These are phyloP conservation scores for Serripes groenlandicus DNA, from an alignment of 2,888 invertebrate genomes.

Conservation along the genomic window DNA sequence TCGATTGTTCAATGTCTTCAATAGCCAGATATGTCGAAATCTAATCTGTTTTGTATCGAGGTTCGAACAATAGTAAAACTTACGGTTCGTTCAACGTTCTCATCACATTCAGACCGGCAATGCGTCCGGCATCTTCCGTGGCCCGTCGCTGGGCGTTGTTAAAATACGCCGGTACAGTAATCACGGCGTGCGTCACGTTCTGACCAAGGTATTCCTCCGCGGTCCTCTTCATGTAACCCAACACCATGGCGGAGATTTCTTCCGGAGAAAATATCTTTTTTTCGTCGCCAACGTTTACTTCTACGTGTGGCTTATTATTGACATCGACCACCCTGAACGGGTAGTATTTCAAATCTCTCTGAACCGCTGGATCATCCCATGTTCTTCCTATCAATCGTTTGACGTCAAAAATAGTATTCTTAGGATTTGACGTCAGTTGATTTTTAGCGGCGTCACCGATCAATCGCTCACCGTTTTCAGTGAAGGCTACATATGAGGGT, in stretches of 20 bases:
- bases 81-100: constrained; percentile 97
- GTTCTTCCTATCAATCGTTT: constrained; percentile 99
- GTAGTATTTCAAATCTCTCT: constrained; percentile 98
- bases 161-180: constrained; percentile 99
- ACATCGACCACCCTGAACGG: constrained; percentile 97
- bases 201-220: constrained; percentile 99
- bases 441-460: constrained; percentile 99
- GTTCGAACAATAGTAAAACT: too few species aligned
- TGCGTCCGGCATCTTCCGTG: constrained; percentile 99
- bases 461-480: constrained; percentile 96
- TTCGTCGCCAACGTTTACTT: constrained; percentile 87
- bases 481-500: constrained; percentile 99
- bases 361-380: constrained; percentile 96
- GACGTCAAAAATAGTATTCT: constrained; percentile 99
- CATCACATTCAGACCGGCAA: constrained; percentile 96
- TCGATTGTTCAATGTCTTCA: too few species aligned
- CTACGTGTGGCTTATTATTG: constrained; percentile 97
- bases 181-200: constrained; percentile 95
- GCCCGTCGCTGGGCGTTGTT: constrained; percentile 99
- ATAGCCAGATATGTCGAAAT: too few species aligned
- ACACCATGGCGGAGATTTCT: constrained; percentile 99
- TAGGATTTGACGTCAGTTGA: constrained; percentile 99
- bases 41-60: too few species aligned
- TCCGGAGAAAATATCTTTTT: constrained; percentile 97
- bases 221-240: constrained; percentile 99